Base-by-base conservation (phyloP, 1,140 invertebrate genomes). In the Papilio glaucus region DNA sequence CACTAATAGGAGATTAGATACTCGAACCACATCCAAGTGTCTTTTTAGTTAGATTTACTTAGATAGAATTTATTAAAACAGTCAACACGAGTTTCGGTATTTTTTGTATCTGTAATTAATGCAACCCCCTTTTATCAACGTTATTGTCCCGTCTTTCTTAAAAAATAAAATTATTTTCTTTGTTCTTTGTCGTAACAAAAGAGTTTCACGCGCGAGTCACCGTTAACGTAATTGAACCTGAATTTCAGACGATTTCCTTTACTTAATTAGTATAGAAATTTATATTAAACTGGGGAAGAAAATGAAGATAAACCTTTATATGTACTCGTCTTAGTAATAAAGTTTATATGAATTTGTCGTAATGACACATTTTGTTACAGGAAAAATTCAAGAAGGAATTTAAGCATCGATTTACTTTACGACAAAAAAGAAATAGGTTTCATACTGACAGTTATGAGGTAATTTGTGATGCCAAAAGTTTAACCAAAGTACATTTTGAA, bases 371-470 rank as follows among this genome's bases (percentile, higher is more conserved):
- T 26, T 94, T 33, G 6, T 65, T 37, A 49, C 84, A 96, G 95
- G 95, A 96, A 88, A 96, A 96, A 86, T 96, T 96, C 79, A 96
- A 96, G 83, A 94, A 95, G 24, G 95, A 96, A 89, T 96, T 96
- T 75, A 94, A 95, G 77, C 94, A 95, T 73, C 93, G 95, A 12
- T 95, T 95, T 78, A 94, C 95, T 10, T 91, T 93, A 77, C 84
- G 87, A 33, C 90, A 93, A 76, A 94, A 93, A 79, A 87, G 88
- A 74, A 92, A 89, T 37, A 78, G 88, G 85, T 87, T 84, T 62
- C 81, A 82, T n/a, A 90, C 88, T 62, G 91, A 91, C 68, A 93
- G 91, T 72, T 93, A 89, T 71, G 89, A 91, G 85, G 89, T 91
- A 80, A 75, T 45, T 75, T 60, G 61, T 74, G 60, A 70, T 61